Evolutionary conservation across 2,113 vertebrate genomes (phyloP).

Genomic region (Isurus oxyrinchus): DNA sequence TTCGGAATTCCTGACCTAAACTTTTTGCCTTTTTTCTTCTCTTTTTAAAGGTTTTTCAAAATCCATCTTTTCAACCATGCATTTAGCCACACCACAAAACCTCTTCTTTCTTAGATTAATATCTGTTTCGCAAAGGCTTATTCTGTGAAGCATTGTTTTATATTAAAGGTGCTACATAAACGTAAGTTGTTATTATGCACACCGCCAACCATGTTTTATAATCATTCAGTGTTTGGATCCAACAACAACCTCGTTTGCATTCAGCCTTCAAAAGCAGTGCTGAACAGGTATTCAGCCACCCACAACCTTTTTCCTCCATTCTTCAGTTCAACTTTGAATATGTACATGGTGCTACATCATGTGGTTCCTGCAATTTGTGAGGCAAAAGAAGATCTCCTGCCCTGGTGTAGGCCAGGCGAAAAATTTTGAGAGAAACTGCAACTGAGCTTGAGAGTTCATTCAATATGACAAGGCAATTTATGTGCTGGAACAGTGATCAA

Average conservation of each 20-base stretch:
- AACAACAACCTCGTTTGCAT: neutral
- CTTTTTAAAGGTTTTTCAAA: neutral
- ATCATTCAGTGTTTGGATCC: neutral
- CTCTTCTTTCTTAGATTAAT: neutral
- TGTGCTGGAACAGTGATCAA: too few relatives aligned
- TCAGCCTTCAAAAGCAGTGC: neutral
- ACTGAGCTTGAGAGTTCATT: too few relatives aligned
- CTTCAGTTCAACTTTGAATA: neutral
- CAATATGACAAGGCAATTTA: too few relatives aligned
- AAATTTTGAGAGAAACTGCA: too few relatives aligned
- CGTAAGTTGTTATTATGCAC: neutral
- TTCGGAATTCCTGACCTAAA: neutral
- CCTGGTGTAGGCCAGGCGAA: too few relatives aligned
- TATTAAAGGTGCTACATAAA: neutral
- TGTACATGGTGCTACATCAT: neutral
- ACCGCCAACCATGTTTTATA: neutral
- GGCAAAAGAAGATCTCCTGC: neutral
- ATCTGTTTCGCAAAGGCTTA: neutral
- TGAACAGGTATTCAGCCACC: neutral
- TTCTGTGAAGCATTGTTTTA: neutral
- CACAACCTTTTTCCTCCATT: neutral
- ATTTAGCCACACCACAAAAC: neutral
- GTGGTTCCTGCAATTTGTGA: neutral
- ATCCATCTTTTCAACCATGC: neutral
- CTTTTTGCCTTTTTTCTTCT: neutral